Evolutionary conservation across 2,113 vertebrate species (phyloP).

Genomic region (Perognathus longimembris): DNA sequence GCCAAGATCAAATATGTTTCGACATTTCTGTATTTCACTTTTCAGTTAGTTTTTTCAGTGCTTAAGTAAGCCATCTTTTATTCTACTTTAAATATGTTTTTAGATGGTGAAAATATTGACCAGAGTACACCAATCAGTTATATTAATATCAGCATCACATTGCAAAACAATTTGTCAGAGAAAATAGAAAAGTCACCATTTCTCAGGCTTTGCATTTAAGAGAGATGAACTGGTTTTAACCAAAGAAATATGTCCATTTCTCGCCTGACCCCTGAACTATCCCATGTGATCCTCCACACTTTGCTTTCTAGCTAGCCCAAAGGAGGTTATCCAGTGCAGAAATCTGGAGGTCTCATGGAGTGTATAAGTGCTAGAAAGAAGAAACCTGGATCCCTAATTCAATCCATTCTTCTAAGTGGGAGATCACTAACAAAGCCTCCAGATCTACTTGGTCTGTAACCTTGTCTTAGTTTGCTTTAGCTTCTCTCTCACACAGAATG

Average conservation of each 20-base stretch:
- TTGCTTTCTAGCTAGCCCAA: neutral
- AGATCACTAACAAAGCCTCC: neutral
- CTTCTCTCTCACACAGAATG: neutral
- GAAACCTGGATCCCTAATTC: neutral
- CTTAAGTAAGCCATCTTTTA: constrained; percentile 3
- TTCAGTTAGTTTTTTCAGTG: neutral
- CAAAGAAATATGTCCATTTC: neutral
- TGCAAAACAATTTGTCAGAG: neutral
- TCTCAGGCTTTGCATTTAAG: neutral
- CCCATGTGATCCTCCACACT: neutral
- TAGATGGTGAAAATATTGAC: constrained; percentile 12
- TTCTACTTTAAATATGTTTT: neutral
- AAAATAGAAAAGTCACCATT: neutral
- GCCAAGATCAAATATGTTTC: constrained; percentile 46
- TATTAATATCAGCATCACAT: neutral
- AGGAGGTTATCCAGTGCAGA: neutral
- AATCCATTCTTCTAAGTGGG: neutral
- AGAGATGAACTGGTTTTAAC: neutral
- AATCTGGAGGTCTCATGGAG: neutral
- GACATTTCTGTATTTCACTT: neutral
- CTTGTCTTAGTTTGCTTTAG: neutral
- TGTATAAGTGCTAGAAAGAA: neutral
- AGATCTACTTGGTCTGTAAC: neutral
- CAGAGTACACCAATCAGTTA: neutral
- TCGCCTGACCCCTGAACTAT: neutral